Evolutionary conservation across 2,797 vertebrate genomes (phyloP).

Genomic region (Pogonophryne albipinna): DNA sequence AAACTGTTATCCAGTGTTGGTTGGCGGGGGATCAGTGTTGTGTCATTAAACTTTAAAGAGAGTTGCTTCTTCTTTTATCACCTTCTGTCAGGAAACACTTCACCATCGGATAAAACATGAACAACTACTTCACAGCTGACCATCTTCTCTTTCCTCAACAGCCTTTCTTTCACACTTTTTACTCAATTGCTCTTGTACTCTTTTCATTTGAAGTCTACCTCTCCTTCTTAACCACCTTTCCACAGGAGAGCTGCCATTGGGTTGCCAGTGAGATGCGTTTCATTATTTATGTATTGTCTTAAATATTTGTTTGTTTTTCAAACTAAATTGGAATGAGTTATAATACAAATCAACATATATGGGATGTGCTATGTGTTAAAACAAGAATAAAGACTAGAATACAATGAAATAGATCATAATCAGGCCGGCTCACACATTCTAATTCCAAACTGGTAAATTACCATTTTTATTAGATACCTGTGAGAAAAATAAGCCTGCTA

Average conservation of each 20-base stretch:
- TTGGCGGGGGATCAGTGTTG: constrained; percentile 53
- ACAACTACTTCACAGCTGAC: constrained; percentile 23
- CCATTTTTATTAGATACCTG: background rate
- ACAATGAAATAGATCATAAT: background rate
- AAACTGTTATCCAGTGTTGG: constrained; percentile 45
- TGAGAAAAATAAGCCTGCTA: background rate
- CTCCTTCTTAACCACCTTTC: background rate
- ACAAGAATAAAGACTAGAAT: background rate
- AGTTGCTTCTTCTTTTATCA: constrained; percentile 16
- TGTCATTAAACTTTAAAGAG: constrained; percentile 66
- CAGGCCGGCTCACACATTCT: background rate
- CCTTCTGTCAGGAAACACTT: constrained; percentile 37
- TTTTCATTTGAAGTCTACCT: constrained; percentile 10
- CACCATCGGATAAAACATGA: constrained; percentile 49
- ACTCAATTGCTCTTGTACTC: background rate
- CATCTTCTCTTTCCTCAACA: background rate
- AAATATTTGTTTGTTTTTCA: background rate
- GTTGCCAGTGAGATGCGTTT: background rate
- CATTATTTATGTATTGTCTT: background rate
- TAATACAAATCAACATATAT: background rate
- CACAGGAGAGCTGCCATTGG: constrained; percentile 1
- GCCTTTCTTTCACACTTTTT: background rate
- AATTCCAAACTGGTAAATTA: background rate
- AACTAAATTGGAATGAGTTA: background rate
- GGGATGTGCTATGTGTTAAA: constrained; percentile 1